These are phyloP conservation scores for Geopemphigus sp. DNA, from an alignment of 1,140 invertebrate genomes.

Conservation along the genomic window DNA sequence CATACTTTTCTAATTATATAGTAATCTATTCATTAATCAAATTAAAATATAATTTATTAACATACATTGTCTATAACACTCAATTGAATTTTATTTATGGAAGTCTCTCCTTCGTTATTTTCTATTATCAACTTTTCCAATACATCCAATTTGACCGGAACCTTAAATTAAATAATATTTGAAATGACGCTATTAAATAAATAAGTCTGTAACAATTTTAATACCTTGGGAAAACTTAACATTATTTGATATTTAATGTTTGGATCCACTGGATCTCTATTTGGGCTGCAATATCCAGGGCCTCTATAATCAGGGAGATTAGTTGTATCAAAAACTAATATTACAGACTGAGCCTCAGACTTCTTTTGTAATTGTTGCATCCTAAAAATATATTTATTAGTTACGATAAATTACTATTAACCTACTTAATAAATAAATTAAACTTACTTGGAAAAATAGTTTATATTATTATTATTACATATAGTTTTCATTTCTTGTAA, in stretches of 20 bases:
- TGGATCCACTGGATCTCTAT: background rate
- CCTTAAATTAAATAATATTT: conserved; percentile 1
- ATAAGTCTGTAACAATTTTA: background rate
- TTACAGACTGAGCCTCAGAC: conserved; percentile 16
- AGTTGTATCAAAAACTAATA: conserved; percentile 19
- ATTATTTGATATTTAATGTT: conserved; percentile 33
- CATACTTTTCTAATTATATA: background rate
- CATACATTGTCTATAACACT: background rate
- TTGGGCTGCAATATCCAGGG: background rate
- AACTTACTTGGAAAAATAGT: conserved; percentile 21
- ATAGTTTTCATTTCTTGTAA: conserved; percentile 20
- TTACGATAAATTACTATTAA: too few species aligned
- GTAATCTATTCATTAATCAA: background rate
- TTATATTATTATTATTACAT: background rate
- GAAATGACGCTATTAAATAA: background rate
- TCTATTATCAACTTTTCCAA: conserved; percentile 11
- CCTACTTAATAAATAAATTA: background rate
- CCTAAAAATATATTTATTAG: background rate
- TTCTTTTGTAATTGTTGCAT: conserved; percentile 35
- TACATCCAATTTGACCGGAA: background rate
- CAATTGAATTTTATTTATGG: conserved; percentile 17
- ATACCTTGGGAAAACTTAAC: conserved; percentile 26
- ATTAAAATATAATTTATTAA: background rate
- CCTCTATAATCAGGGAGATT: background rate
- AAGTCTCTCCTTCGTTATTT: conserved; percentile 10